Conservation (phyloP, 35 echinoderm and acorn worm species). For the Apostichopus parvimensis region DNA sequence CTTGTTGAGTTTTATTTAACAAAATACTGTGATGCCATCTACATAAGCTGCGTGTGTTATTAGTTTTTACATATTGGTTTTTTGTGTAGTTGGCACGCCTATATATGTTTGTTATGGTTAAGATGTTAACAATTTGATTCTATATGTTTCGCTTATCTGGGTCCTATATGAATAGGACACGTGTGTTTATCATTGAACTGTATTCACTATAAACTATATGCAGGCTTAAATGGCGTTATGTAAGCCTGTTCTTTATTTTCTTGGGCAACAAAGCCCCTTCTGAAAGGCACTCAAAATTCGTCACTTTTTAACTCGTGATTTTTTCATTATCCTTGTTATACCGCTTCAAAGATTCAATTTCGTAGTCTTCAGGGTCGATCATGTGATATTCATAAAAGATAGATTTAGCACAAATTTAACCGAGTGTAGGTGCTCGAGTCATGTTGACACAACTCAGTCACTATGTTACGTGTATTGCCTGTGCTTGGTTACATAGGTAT, state of each 20-base stretch:
- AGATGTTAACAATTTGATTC: not conserved
- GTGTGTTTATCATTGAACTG: not conserved
- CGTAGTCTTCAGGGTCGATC: not conserved
- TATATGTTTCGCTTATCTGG: not conserved
- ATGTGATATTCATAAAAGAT: conserved; percentile 30
- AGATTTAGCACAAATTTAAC: conserved; percentile 36
- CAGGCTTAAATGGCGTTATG: not conserved
- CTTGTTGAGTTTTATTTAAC: not conserved
- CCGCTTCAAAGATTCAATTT: conserved; percentile 40
- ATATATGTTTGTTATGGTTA: not conserved
- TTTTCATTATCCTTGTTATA: conserved; percentile 41
- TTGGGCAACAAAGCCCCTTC: not conserved
- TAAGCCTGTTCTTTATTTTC: not conserved
- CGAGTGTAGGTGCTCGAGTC: not conserved
- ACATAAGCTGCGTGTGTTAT: not conserved
- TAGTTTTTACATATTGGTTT: not conserved
- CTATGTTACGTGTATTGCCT: conserved; percentile 28
- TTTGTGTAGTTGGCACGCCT: not conserved
- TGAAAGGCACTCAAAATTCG: not conserved
- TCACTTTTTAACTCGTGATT: conserved; percentile 35
- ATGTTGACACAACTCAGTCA: conserved; percentile 2
- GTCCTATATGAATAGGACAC: not conserved
- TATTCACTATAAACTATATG: not conserved
- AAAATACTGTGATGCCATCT: not conserved
- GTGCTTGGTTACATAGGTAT: conserved; percentile 23